Conservation (phyloP, 2,797 vertebrate species). For the Crypturellus tataupa region DNA sequence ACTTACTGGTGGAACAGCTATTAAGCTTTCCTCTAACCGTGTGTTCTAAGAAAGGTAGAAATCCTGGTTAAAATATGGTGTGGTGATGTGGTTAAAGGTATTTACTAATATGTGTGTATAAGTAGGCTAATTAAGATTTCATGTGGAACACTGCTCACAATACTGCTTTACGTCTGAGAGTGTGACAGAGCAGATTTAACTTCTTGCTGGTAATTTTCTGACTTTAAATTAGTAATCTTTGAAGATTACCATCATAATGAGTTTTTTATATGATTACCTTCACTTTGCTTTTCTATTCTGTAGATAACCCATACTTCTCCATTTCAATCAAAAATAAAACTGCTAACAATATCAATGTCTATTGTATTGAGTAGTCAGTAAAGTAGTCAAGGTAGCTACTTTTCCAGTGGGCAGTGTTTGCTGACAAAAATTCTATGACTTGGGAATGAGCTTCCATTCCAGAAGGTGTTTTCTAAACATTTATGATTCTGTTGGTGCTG, state of each 20-base stretch:
- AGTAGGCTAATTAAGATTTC: background rate
- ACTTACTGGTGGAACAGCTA: background rate
- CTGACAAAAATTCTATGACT: background rate
- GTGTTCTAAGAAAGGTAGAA: background rate
- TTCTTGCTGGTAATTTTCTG: background rate
- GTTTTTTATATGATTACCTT: background rate
- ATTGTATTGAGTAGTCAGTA: background rate
- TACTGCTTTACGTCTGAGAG: background rate
- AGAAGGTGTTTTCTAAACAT: background rate
- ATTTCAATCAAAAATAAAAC: background rate
- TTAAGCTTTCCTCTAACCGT: background rate
- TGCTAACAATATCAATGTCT: background rate
- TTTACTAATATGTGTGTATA: conserved; percentile 1
- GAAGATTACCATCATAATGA: background rate
- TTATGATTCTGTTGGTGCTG: background rate
- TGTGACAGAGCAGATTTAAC: background rate
- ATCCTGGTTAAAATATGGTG: background rate
- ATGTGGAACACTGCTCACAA: background rate
- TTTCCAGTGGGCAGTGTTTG: background rate
- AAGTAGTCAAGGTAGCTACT: background rate
- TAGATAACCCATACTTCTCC: background rate
- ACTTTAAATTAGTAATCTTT: background rate
- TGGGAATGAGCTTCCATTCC: background rate
- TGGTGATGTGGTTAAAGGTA: background rate
- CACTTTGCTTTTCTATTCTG: background rate